Base-by-base conservation (phyloP, 2,888 invertebrate species). In the Antitype chi region DNA sequence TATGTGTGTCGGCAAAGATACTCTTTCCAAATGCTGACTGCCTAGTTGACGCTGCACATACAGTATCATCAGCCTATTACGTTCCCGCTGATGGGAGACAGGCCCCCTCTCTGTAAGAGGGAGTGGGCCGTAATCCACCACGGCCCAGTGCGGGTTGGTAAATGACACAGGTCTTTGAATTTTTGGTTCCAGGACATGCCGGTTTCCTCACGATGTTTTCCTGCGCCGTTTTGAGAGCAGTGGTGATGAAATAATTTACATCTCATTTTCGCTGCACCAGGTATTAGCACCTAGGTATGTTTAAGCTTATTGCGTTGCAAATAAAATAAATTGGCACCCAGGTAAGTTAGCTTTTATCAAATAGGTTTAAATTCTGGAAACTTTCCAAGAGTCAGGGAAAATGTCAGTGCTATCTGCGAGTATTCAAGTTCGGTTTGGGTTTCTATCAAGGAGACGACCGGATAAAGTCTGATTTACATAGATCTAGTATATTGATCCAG, bases 331-430 rank as follows among this genome's bases (percentile, higher is more conserved):
- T 73, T 59, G 59, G n/a, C 11, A 66, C 32, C 53, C n/a, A 13
- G 38, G n/a, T 9, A 62, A 63, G 55, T 63, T 64, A 52, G 55
- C 55, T 55, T 67, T 73, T 20, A 32, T 57, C 67, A 63, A 79
- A 80, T 57, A n/a, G 17, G 15, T 74, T 74, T 52, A n/a, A 74
- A 80, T 62, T 80, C n/a, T 17, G 49, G 49, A 74, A 67, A 43
- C 20, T 68, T 80, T 80, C 23, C 2, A 67, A 55, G 62, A 67
- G 7, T 66, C 6, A 73, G 6, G 5, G 38, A 55, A 62, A 64
- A 67, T 79, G 28, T 60, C 64, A 80, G 23, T 32, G 11, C 11
- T 60, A 28, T 66, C 25, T 28, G 20, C 9, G 20, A 49, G 55
- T 28, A 49, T 73, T 43, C 53, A 28, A 13, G 52, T 69, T 8